Conservation (phyloP, 2,888 invertebrate species). For the Dione vanillae region DNA sequence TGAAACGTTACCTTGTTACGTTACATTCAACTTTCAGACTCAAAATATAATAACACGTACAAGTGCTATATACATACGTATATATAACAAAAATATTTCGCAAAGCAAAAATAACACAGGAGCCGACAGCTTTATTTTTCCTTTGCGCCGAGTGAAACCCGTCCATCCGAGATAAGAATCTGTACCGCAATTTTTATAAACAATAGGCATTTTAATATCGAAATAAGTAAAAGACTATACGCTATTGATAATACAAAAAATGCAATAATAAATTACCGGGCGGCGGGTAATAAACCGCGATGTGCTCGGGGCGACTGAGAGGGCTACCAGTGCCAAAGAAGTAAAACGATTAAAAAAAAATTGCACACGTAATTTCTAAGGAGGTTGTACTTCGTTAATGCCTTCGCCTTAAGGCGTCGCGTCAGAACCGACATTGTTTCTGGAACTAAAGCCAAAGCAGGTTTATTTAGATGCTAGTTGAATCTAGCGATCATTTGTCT, state of each 20-base stretch:
- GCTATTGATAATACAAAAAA: constrained; percentile 85
- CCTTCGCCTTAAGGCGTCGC: constrained; percentile 78
- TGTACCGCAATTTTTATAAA: constrained; percentile 78
- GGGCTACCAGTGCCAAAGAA: constrained; percentile 73
- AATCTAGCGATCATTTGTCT: constrained; percentile 51
- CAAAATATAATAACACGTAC: constrained; percentile 10
- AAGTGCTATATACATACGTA: not conserved
- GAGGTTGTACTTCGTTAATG: constrained; percentile 82
- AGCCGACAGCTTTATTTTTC: constrained; percentile 46
- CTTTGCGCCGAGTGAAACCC: constrained; percentile 59
- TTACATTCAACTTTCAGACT: constrained; percentile 20
- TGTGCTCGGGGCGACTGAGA: constrained; percentile 79
- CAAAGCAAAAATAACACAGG: constrained; percentile 41
- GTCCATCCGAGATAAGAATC: constrained; percentile 71
- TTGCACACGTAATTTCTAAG: constrained; percentile 79
- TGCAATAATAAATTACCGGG: constrained; percentile 81
- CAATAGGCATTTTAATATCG: constrained; percentile 83
- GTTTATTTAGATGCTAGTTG: constrained; percentile 43
- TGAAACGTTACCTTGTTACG: constrained; percentile 4
- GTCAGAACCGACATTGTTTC: constrained; percentile 81
- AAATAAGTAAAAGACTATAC: constrained; percentile 74
- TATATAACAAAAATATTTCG: constrained; percentile 16
- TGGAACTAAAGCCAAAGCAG: constrained; percentile 57
- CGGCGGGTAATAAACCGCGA: constrained; percentile 81
- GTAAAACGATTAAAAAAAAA: constrained; percentile 66